Base-by-base conservation (phyloP, 2,113 vertebrate genomes). In the Eretmochelys imbricata region DNA sequence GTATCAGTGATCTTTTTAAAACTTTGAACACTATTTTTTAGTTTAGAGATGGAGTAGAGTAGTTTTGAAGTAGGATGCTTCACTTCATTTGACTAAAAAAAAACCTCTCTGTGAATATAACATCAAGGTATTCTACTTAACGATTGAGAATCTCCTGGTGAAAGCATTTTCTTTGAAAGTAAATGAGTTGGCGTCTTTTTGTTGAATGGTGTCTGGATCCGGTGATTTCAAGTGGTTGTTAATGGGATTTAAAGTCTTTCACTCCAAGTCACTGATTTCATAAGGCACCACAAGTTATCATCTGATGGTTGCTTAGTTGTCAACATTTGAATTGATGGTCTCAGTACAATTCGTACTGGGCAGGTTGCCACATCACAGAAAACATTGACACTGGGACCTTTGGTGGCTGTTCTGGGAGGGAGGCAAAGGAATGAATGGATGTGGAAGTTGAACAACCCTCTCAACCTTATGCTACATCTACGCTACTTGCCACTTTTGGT, bases 1-100 rank as follows among this genome's bases (percentile, higher is more conserved):
- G 22, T 78, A 55, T 85, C 85, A 80, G 5, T 59, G 54, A 85
- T 95, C n/a, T 49, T 87, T 96, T 90, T 8, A 92, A 85, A 94
- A 80, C 81, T 93, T 95, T 89, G 53, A 59, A 19, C 86, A 75
- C 1, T 12, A 4, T 91, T 80, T 93, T 92, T 72, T 29, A 24
- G 12, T 69, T 95, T 94, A 75, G 55, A 50, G 53, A 25, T 17
- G 10, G 89, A 90, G 19, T 91, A 87, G 22, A 83, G 80, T 35
- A 83, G 9, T 11, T 87, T 88, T 80, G 38, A 59, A 96, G 29
- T 83, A 82, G 72, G 95, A 91, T 94, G 84, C 8, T 11, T 17
- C n/a, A 89, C 53, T 1, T 87, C 9, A 69, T 1, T 89, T 87
- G 86, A 72, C 13, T n/a, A 0, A 0, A 35, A 84, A 84, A 0